These are phyloP conservation scores for Percopsis omiscomaycus DNA, from an alignment of 2,797 vertebrate genomes.

Conservation along the genomic window DNA sequence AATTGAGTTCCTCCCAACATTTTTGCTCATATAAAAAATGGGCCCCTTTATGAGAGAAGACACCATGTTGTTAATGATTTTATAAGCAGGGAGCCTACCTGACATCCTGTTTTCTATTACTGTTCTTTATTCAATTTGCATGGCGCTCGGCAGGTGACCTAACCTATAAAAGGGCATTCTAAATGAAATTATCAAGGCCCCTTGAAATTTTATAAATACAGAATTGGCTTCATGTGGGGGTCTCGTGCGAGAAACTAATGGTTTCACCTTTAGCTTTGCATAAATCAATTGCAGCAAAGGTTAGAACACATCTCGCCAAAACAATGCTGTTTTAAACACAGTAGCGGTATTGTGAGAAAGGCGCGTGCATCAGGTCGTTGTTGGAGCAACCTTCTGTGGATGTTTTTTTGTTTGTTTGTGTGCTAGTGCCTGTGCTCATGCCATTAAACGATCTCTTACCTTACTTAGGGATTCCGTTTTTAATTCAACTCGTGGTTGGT, in stretches of 20 bases:
- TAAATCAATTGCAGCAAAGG: slow-evolving; percentile 80
- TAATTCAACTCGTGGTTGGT: neutral
- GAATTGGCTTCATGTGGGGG: slow-evolving; percentile 73
- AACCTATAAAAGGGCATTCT: slow-evolving; percentile 86
- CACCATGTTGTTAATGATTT: slow-evolving; percentile 86
- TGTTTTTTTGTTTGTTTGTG: slow-evolving; percentile 4
- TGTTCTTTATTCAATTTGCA: slow-evolving; percentile 87
- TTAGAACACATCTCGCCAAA: slow-evolving; percentile 72
- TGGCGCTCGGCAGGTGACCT: slow-evolving; percentile 82
- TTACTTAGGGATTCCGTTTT: neutral
- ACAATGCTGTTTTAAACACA: slow-evolving; percentile 67
- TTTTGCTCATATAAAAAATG: slow-evolving; percentile 80
- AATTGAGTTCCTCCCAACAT: slow-evolving; percentile 76
- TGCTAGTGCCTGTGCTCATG: neutral
- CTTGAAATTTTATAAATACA: slow-evolving; percentile 84
- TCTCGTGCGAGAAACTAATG: slow-evolving; percentile 73
- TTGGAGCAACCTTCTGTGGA: slow-evolving; percentile 9
- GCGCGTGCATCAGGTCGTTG: slow-evolving; percentile 44
- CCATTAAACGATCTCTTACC: neutral
- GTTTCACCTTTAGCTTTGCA: slow-evolving; percentile 79
- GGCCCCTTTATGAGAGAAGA: slow-evolving; percentile 82
- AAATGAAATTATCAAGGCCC: slow-evolving; percentile 85
- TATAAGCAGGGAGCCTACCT: slow-evolving; percentile 81
- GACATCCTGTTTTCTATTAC: slow-evolving; percentile 80
- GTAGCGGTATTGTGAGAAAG: slow-evolving; percentile 56